These are phyloP conservation scores for Sylvilagus floridanus DNA, from an alignment of 2,797 vertebrate genomes.

Conservation along the genomic window DNA sequence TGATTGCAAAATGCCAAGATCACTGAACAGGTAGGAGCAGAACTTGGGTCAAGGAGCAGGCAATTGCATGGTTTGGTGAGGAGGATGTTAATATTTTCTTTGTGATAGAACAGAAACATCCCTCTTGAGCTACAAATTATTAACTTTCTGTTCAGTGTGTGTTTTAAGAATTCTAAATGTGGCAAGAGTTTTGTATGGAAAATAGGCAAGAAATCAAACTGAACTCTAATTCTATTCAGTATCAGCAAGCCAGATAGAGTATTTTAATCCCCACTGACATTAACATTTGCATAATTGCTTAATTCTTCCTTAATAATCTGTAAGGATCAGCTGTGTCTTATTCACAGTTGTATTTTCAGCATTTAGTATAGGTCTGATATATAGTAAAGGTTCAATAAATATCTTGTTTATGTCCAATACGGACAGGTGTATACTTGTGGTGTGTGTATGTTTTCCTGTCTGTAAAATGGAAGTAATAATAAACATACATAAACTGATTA, in stretches of 20 bases:
- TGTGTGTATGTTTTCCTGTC: slow-evolving; percentile 14
- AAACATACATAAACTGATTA: not conserved
- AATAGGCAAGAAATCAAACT: not conserved
- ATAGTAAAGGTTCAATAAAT: not conserved
- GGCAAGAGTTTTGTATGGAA: not conserved
- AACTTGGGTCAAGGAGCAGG: not conserved
- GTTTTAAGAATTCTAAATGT: slow-evolving; percentile 43
- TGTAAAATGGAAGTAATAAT: not conserved
- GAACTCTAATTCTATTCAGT: not conserved
- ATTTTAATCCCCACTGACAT: not conserved
- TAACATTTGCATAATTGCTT: slow-evolving; percentile 6
- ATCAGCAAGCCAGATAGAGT: not conserved
- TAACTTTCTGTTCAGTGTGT: slow-evolving; percentile 27
- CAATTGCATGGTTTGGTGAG: not conserved
- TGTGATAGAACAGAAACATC: slow-evolving; percentile 30
- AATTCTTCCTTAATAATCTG: not conserved
- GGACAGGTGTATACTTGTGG: not conserved
- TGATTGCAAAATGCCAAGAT: not conserved
- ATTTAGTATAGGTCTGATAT: not conserved
- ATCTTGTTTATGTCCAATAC: not conserved
- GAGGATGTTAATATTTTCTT: not conserved
- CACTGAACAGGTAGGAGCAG: not conserved
- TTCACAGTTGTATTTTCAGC: not conserved
- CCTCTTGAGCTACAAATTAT: slow-evolving; percentile 25
- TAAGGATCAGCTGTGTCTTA: not conserved